Evolutionary conservation across 1,140 invertebrate species (phyloP), one percentile per base, ranked within the genome.

Genomic region (Grapholita molesta): DNA sequence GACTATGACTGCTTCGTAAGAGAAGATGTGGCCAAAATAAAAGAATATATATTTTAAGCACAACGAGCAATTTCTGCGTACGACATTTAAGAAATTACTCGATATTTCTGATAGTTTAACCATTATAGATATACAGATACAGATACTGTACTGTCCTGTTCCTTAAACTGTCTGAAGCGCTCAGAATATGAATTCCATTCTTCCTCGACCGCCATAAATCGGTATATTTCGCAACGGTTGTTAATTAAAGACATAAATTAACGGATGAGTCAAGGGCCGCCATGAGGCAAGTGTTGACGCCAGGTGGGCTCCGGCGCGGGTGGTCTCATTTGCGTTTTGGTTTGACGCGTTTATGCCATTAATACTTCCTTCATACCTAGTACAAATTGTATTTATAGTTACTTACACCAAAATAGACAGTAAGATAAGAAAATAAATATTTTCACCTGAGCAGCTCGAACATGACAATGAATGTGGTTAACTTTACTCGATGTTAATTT

Each of bases 181-280:
- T 8, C 42, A 21, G 38, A 18, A 8, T 48, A 48, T 48, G 18
- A 48, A 48, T 48, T 48, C 42, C 42, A 21, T 21, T 21, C 42
- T 48, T 42, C 7, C 28, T 21, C 18, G 5, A n/a, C 35, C 12
- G 42, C 42, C 42, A 48, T 48, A 48, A 48, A 48, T 48, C 42
- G 42, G 15, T 48, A 42, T 35, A 21, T 61, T 61, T 30, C 24
- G 25, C 24, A 61, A 61, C 55, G 12, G 25, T 15, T 18, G 42
- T 25, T 61, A 61, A 61, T 61, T 30, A 61, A 61, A 61, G n/a
- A 61, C 25, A 61, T 61, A 61, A 30, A 61, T 61, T 61, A 61
- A 12, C 55, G 25, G 55, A 30, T 61, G 55, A 30, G 55, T 61
- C 55, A 61, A 52, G n/a, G 3, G 12, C 24, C 24, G 52, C 53